Base-by-base conservation (phyloP, 2,113 vertebrate genomes). In the Egretta garzetta region DNA sequence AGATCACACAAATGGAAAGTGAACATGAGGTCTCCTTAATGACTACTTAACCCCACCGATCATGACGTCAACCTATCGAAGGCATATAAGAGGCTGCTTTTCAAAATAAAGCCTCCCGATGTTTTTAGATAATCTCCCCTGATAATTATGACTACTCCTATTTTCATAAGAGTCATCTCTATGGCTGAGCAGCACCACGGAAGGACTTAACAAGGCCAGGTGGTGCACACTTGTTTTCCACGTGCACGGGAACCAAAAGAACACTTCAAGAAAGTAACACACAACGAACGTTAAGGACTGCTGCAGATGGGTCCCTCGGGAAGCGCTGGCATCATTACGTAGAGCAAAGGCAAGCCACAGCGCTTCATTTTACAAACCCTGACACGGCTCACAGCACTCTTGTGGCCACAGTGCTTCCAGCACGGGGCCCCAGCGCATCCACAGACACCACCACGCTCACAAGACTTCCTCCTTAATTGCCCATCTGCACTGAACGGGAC, bases 361-460 rank as follows among this genome's bases (percentile, higher is more conserved):
- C 0, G 12, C 89, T 79, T 85, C 53, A 20, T 60, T 94, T 88
- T 19, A 33, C 80, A 49, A 60, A 72, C n/a, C 35, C 80, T 70
- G 81, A 32, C 39, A 1, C 64, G 68, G 88, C 75, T 55, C 56
- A 47, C 24, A 73, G 59, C 0, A 0, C 33, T 77, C 68, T 37
- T 2, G 0, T 67, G 55, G 75, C 74, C 21, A 3, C 70, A 49
- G 52, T 1, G 10, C 63, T 88, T 26, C 39, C 22, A 59, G 62
- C 35, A 56, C 8, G 0, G 41, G n/a, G 55, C 9, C 50, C 17
- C 67, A 30, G 35, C 1, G 0, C 82, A 74, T 14, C 63, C 71
- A 55, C 50, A n/a, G 80, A 17, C 72, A 33, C 14, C 73, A 39
- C 21, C 68, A 20, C 33, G 3, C 56, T 49, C 28, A 0, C 63